phyloP scores from a whole-genome alignment of 2,113 vertebrate genomes.

The Dissostichus mawsoni region DNA sequence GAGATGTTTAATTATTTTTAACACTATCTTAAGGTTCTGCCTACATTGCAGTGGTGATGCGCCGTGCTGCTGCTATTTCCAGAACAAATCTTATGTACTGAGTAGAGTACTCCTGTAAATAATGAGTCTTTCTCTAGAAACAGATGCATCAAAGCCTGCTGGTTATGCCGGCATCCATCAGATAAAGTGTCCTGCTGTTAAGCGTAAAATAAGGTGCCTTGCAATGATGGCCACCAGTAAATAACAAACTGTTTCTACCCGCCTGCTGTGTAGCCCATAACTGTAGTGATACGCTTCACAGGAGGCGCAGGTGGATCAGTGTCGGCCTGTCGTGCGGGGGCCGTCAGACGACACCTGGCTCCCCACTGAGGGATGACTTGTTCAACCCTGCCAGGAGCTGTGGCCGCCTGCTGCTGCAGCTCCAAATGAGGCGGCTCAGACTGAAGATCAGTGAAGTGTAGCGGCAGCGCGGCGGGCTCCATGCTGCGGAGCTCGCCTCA shows the following conservation, averaged over 20 bases:
- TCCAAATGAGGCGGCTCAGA: slow-evolving; percentile 21
- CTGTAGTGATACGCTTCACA: neutral
- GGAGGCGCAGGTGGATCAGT: slow-evolving; percentile 20
- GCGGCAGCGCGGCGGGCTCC: slow-evolving; percentile 13
- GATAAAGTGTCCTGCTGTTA: neutral
- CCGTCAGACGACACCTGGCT: slow-evolving; percentile 37
- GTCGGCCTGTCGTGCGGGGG: slow-evolving; percentile 1
- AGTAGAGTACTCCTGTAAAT: neutral
- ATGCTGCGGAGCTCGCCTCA: slow-evolving; percentile 40
- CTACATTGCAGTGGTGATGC: neutral
- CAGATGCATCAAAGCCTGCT: neutral
- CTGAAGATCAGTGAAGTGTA: slow-evolving; percentile 46
- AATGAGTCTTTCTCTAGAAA: neutral
- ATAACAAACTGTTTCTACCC: neutral
- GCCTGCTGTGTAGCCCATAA: neutral
- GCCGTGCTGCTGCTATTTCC: neutral
- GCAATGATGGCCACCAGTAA: neutral
- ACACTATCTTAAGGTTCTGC: slow-evolving; percentile 10
- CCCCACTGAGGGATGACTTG: slow-evolving; percentile 41
- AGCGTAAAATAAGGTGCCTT: neutral
- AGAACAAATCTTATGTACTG: neutral
- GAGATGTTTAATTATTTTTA: slow-evolving; percentile 30
- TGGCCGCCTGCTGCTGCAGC: slow-evolving; percentile 13
- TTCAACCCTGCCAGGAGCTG: slow-evolving; percentile 30
- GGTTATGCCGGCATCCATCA: neutral